Percentiles rank a stretch among this genome's conserved stretches.
phyloP scores from a whole-genome alignment of 2,888 invertebrate species.

The Trypoxylon attenuatum region DNA sequence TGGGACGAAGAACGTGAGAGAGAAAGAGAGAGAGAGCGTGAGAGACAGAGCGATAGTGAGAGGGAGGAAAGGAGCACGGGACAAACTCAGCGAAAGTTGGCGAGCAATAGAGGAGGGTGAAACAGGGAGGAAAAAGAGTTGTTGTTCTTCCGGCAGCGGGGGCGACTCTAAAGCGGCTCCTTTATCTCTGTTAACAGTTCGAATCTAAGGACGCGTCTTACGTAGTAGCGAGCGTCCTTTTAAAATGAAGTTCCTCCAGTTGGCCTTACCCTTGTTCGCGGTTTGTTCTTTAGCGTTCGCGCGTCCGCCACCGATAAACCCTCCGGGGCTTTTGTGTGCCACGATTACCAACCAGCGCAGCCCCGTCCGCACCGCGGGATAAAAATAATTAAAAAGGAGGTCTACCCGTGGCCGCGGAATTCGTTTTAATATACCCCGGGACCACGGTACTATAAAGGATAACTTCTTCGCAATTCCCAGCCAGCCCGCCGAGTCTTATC shows the following conservation, averaged over 20 bases:
- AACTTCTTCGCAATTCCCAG: no score
- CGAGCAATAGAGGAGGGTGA: background rate
- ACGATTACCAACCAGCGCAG: background rate
- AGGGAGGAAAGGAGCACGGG: constrained; percentile 10
- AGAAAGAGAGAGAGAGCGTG: background rate
- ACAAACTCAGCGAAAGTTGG: constrained; percentile 7
- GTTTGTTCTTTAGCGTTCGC: constrained; percentile 9
- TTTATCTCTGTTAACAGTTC: constrained; percentile 52
- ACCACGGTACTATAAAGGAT: background rate
- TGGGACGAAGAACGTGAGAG: no score
- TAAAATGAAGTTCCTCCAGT: constrained; percentile 37
- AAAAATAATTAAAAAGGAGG: background rate
- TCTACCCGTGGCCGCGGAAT: background rate
- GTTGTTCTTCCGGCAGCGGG: constrained; percentile 42
- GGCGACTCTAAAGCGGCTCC: constrained; percentile 45
- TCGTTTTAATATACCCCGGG: background rate
- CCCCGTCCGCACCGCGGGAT: background rate
- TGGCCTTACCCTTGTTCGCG: constrained; percentile 28
- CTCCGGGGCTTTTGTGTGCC: background rate
- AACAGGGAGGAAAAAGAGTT: constrained; percentile 7
- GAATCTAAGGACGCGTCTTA: constrained; percentile 28
- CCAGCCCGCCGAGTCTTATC: no score
- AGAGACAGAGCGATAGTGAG: no score
- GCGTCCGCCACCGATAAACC: background rate
- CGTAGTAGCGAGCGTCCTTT: constrained; percentile 30